Conservation (phyloP, 2,797 vertebrate genomes). For the Cossypha niveicapilla region DNA sequence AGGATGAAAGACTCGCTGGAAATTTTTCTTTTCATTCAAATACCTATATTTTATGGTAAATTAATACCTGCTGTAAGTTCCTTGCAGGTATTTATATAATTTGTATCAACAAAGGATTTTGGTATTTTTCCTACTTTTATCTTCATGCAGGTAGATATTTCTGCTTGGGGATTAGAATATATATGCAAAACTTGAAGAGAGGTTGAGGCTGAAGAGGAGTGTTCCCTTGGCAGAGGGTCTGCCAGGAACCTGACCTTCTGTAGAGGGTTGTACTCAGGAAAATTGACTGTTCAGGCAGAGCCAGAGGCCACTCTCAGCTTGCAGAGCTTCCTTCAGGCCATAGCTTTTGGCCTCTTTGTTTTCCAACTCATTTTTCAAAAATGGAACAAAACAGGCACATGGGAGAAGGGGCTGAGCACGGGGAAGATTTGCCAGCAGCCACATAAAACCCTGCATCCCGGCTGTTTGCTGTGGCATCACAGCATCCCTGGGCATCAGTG, state of each 20-base stretch:
- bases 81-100: neutral
- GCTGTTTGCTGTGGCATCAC: neutral
- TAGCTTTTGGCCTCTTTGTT: neutral
- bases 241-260: neutral
- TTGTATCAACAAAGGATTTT: neutral
- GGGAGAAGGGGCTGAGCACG: accelerated
- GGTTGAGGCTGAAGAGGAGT: neutral
- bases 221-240: neutral
- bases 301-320: neutral
- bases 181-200: accelerated
- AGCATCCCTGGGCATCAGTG: neutral
- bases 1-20: neutral
- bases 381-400: neutral
- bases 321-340: neutral
- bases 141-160: neutral
- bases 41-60: neutral
- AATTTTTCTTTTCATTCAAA: neutral
- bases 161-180: neutral
- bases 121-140: neutral
- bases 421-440: neutral
- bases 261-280: neutral
- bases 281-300: neutral
- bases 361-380: neutral
- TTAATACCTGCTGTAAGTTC: neutral
- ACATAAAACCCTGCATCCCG: neutral